Percentiles rank a stretch among this genome's conserved stretches.
These are phyloP conservation scores for Oreamnos americanus DNA, from an alignment of 2,113 vertebrate species.

Conservation along the genomic window DNA sequence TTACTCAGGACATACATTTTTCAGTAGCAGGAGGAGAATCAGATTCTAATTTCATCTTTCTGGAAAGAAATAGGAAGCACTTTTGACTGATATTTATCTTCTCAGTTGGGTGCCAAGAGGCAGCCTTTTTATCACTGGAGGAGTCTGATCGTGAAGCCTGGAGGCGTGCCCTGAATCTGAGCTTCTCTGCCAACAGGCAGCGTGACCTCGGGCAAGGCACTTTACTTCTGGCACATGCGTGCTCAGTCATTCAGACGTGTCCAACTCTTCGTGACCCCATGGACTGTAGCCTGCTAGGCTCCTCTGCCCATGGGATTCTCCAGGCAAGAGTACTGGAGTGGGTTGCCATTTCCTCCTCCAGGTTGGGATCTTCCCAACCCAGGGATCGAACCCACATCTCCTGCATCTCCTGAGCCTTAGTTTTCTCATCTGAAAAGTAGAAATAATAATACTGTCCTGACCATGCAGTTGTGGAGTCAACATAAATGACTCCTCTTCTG, in stretches of 20 bases:
- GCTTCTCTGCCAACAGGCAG: not conserved
- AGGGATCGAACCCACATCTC: not conserved
- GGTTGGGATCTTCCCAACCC: not conserved
- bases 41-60: not conserved
- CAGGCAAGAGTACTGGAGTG: not conserved
- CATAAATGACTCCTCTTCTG: not conserved
- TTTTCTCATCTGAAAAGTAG: constrained; percentile 9
- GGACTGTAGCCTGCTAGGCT: not conserved
- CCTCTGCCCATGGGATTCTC: not conserved
- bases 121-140: not conserved
- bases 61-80: constrained; percentile 17
- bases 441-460: not conserved
- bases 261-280: not conserved
- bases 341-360: not conserved
- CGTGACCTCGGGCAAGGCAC: not conserved
- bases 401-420: not conserved
- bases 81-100: not conserved
- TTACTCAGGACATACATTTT: not conserved
- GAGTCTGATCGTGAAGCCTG: not conserved
- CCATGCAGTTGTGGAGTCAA: not conserved
- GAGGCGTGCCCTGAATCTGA: not conserved
- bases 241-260: not conserved
- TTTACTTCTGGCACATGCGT: not conserved
- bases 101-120: not conserved
- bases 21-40: not conserved